These are phyloP conservation scores for Zoanthus solanderi DNA, from an alignment of 92 coral and sea anemone species.

Conservation along the genomic window DNA sequence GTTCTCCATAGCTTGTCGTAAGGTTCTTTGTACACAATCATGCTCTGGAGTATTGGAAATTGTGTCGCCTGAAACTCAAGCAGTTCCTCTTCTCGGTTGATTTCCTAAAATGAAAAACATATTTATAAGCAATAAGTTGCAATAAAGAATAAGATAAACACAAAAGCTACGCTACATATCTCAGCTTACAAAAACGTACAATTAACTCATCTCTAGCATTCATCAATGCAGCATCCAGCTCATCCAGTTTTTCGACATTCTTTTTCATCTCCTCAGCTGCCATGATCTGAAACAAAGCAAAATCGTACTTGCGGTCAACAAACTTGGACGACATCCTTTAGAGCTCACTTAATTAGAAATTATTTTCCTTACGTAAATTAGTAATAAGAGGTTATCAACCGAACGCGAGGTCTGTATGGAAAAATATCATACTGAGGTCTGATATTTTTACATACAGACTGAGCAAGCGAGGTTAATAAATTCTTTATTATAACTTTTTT, in stretches of 20 bases:
- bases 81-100: constrained; percentile 92
- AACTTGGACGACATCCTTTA: no score
- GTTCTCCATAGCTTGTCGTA: constrained; percentile 99
- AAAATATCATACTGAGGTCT: no score
- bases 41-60: constrained; percentile 95
- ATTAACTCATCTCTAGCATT: constrained; percentile 89
- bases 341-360: no score
- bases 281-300: constrained; percentile 76
- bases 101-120: constrained; percentile 58
- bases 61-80: constrained; percentile 97
- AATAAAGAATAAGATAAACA: not conserved
- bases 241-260: constrained; percentile 97
- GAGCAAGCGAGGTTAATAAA: no score
- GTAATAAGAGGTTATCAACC: no score
- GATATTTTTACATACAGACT: no score
- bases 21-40: constrained; percentile 98
- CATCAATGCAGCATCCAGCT: constrained; percentile 82
- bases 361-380: no score
- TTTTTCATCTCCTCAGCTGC: constrained; percentile 99
- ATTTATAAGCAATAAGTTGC: not conserved
- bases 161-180: not conserved
- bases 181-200: constrained; percentile 54
- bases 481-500: no score
- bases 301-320: no score
- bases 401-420: no score